Percentiles rank a stretch among this genome's conserved stretches.
Conservation (phyloP, 2,113 vertebrate genomes). For the Perccottus glenii region DNA sequence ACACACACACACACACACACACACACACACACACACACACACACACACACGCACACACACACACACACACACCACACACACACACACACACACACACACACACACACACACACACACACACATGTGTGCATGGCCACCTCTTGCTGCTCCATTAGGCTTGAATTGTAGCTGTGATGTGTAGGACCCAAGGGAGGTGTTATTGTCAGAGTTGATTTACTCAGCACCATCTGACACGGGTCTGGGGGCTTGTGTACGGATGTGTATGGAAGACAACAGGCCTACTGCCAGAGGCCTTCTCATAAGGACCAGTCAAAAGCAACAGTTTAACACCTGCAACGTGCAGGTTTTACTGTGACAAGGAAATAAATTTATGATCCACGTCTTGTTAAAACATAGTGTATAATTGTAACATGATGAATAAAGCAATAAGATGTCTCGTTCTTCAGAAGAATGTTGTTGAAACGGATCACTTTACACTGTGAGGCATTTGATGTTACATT, state of each 20-base stretch:
- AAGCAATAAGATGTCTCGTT: too few species aligned
- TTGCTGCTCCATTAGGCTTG: conserved; percentile 89
- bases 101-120: conserved; percentile 38
- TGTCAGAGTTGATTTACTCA: conserved; percentile 89
- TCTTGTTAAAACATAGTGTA: conserved; percentile 16
- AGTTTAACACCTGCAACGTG: conserved; percentile 53
- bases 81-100: conserved; percentile 31
- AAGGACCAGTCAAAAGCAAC: conserved; percentile 67
- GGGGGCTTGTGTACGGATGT: conserved; percentile 13
- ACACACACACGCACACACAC: conserved; percentile 36
- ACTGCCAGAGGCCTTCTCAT: conserved; percentile 62
- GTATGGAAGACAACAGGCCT: conserved; percentile 50
- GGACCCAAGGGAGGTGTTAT: conserved; percentile 89
- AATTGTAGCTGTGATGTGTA: conserved; percentile 90
- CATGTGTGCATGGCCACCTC: conserved; percentile 33
- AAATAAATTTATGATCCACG: conserved; percentile 2
- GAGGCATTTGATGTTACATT: too few species aligned
- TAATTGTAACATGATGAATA: background rate
- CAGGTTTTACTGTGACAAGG: conserved; percentile 8
- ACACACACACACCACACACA: too few species aligned
- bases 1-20: conserved; percentile 25
- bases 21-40: conserved; percentile 33
- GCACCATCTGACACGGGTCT: conserved; percentile 80
- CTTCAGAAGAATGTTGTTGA: too few species aligned
- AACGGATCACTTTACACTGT: too few species aligned